Base-by-base conservation (phyloP, 2,113 vertebrate genomes). In the Phainopepla nitens region DNA sequence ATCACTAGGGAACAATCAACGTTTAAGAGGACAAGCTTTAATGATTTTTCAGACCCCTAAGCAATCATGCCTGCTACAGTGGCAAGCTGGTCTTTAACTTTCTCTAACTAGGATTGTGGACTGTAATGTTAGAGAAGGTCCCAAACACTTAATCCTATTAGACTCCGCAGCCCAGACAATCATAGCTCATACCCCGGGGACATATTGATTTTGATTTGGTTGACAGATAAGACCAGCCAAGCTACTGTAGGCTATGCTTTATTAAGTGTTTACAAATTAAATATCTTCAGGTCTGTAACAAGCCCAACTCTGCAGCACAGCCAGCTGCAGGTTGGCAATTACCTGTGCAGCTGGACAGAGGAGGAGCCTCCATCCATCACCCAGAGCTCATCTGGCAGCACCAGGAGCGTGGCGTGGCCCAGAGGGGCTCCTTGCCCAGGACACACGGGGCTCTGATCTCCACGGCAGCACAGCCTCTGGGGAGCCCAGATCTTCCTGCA, bases 21-120 rank as follows among this genome's bases (percentile, higher is more conserved):
- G 98, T 98, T 99, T 98, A 98, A 98, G 98, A 98, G 98, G 98
- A 99, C 99, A 99, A 98, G 98, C 98, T 99, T 99, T 98, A 98
- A 98, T 98, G 98, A 98, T 99, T 99, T 98, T 98, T 98, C 98
- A 98, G 98, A 98, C 98, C 98, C 98, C 98, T 98, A 98, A 98
- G 98, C 98, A 98, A 98, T 98, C 92, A 96, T 31, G 97, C 97
- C 95, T 98, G 94, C 93, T 98, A 98, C 98, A 98, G 98, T 98
- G 98, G 98, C 98, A 98, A 98, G 97, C 96, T 98, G 97, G 98
- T 99, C 98, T 99, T 99, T 99, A 99, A 98, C 98, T 98, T 98
- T 98, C 97, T 98, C 98, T 99, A 99, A 99, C 98, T 98, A 99
- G 98, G 97, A 98, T 82, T 98, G 97, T 85, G 97, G 98, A 97